Evolutionary conservation across 1,140 invertebrate species (phyloP).

Genomic region (Mamestra configurata): DNA sequence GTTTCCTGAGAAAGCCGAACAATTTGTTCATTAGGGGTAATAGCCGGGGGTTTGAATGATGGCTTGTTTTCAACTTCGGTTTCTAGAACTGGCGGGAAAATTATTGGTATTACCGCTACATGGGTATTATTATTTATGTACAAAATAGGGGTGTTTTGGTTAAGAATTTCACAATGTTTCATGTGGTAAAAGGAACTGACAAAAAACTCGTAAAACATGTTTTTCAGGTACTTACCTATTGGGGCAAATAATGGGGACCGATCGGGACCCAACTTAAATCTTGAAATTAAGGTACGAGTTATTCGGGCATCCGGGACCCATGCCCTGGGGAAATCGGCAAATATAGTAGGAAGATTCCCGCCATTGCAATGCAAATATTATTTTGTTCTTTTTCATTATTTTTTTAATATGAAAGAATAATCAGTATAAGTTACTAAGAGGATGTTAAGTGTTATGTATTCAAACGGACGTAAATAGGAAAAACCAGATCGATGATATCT

Average conservation of each 20-base stretch:
- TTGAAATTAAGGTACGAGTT: too few relatives aligned
- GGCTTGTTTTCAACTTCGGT: conserved; percentile 3
- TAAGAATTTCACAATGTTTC: neutral
- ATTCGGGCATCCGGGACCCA: too few relatives aligned
- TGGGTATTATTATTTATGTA: conserved; percentile 11
- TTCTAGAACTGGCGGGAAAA: conserved; percentile 20
- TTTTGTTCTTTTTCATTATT: too few relatives aligned
- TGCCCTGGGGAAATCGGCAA: neutral
- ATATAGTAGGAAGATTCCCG: neutral
- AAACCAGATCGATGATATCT: conserved; percentile 7
- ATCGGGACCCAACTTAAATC: neutral
- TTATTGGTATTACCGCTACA: conserved; percentile 8
- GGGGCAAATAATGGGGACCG: neutral
- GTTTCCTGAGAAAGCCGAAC: conserved; percentile 39
- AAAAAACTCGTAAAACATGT: neutral
- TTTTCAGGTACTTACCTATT: conserved; percentile 23
- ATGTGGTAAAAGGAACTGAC: conserved; percentile 11
- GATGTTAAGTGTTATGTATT: neutral
- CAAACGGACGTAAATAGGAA: neutral
- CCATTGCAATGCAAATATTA: neutral
- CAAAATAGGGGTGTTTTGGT: neutral
- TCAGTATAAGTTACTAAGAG: neutral
- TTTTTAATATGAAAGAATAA: neutral
- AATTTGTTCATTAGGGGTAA: conserved; percentile 37
- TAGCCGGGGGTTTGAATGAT: conserved; percentile 25